Conservation (phyloP, 1,140 invertebrate species). For the Achroia grisella region DNA sequence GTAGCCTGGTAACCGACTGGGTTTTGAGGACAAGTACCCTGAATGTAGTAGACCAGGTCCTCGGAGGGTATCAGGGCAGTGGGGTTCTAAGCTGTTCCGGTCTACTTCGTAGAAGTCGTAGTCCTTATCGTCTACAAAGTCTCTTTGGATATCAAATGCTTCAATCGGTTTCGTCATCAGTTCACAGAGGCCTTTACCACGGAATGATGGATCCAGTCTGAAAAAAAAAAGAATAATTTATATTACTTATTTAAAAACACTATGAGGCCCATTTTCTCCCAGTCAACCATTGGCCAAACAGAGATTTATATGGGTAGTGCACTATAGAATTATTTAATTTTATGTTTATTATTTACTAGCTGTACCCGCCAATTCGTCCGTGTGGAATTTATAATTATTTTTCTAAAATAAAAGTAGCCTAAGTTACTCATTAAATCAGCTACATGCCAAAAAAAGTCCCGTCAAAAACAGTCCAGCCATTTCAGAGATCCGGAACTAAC, state of each 20-base stretch:
- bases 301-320: too few species aligned
- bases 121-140: slow-evolving; percentile 79
- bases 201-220: slow-evolving; percentile 76
- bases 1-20: slow-evolving; percentile 11
- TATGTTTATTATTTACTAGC: too few species aligned
- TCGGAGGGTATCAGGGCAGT: slow-evolving; percentile 49
- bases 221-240: slow-evolving; percentile 18
- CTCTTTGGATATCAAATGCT: slow-evolving; percentile 76
- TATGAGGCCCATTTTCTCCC: too few species aligned
- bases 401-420: too few species aligned
- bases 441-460: too few species aligned
- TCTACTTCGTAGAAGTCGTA: slow-evolving; percentile 87
- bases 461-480: too few species aligned
- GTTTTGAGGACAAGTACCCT: slow-evolving; percentile 53
- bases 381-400: too few species aligned
- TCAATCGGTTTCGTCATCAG: slow-evolving; percentile 79
- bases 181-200: slow-evolving; percentile 82
- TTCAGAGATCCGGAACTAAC: too few species aligned
- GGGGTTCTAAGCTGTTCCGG: slow-evolving; percentile 73
- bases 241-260: not conserved
- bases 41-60: slow-evolving; percentile 55
- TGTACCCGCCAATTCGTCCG: too few species aligned
- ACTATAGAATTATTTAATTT: too few species aligned
- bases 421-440: too few species aligned
- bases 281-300: too few species aligned